Evolutionary conservation across 2,797 vertebrate genomes (phyloP).

Genomic region (Potorous gilbertii): DNA sequence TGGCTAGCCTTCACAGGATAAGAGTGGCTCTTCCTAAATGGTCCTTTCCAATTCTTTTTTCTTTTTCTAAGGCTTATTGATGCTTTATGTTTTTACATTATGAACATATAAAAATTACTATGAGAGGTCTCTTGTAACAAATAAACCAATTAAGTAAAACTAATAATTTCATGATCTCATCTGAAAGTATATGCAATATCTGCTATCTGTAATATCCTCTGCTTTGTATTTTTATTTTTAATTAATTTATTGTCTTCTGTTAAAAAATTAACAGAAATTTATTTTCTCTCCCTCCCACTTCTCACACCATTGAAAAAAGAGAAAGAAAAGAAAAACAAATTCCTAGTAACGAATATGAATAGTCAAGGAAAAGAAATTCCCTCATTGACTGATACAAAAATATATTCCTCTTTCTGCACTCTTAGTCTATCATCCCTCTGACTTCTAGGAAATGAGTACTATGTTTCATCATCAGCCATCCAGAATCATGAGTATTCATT

Average conservation of each 20-base stretch:
- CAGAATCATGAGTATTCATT: not conserved
- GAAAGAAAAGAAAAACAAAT: not conserved
- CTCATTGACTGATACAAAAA: not conserved
- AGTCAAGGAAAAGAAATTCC: not conserved
- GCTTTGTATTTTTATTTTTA: not conserved
- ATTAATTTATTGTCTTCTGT: too few relatives aligned
- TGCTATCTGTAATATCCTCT: not conserved
- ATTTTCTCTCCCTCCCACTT: not conserved
- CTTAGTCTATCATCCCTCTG: not conserved
- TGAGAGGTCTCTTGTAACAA: not conserved
- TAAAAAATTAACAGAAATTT: not conserved
- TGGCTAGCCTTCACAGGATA: not conserved
- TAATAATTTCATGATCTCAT: not conserved
- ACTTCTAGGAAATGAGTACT: not conserved
- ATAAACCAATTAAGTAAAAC: not conserved
- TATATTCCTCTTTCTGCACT: not conserved
- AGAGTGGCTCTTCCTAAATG: not conserved
- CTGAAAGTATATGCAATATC: not conserved
- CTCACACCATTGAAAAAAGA: not conserved
- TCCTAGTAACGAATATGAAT: not conserved
- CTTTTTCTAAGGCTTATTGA: not conserved
- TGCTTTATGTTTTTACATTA: not conserved
- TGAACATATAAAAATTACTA: not conserved
- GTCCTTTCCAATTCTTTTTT: not conserved
- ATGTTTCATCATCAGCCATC: not conserved